Base-by-base conservation (phyloP, 2,113 vertebrate species). In the Cinclus cinclus region DNA sequence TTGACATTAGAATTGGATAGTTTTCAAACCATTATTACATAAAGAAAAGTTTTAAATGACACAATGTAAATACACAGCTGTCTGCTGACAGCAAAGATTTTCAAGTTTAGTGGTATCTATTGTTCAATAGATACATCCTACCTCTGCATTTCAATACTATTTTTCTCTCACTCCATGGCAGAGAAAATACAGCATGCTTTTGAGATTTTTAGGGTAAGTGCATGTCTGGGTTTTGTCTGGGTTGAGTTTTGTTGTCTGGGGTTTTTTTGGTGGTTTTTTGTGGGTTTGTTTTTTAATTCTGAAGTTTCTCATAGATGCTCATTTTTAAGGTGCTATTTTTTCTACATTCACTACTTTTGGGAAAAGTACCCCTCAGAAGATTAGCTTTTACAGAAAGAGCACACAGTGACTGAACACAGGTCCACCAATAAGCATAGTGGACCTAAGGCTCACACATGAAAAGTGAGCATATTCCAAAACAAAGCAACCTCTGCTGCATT, bases 61-160 rank as follows among this genome's bases (percentile, higher is more conserved):
- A 31, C 5, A 1, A 69, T 4, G 1, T 7, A 71, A 64, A 10
- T 8, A 50, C 1, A 1, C 21, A 68, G 42, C 24, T 2, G 2
- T 31, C 23, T 37, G 19, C 37, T 59, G 14, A 55, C 4, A 78
- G 33, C 7, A 62, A 47, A 24, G 24, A 35, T 41, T 87, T 73
- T 62, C n/a, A 84, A 8, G 3, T 79, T 11, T n/a, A 23, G 5
- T 37, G 9, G 2, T 41, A 75, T 3, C 25, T 63, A 9, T 9
- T 53, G 5, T 28, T 59, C 22, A 71, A 50, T 50, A 13, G 17
- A n/a, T 6, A n/a, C 2, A 37, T 6, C 7, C 31, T 37, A 33
- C 20, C 11, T 59, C 8, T 53, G 14, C 3, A 44, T 11, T 12
- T 65, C 70, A 18, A 0, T 14, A 73, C 25, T 46, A 10, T 33